These are phyloP conservation scores for Ophion slaviceki DNA, from an alignment of 2,888 invertebrate genomes.

Conservation along the genomic window DNA sequence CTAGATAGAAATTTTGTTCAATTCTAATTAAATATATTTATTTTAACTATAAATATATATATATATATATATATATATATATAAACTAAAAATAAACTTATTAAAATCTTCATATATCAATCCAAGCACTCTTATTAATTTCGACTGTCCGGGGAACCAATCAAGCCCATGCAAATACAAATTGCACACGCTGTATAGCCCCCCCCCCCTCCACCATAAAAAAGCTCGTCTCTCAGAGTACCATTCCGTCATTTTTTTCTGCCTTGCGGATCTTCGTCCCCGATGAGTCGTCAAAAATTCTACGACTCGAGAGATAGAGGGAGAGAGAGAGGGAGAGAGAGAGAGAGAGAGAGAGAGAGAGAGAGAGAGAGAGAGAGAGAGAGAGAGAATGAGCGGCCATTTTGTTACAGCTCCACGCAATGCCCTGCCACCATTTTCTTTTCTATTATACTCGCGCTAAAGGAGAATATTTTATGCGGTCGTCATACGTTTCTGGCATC, in stretches of 20 bases:
- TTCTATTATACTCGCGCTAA: not conserved
- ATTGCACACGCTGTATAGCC: no score
- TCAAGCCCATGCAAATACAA: no score
- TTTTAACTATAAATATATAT: no score
- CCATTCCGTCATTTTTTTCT: not conserved
- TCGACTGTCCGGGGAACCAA: no score
- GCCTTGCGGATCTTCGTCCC: not conserved
- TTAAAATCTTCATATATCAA: no score
- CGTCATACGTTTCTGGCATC: conserved; percentile 13
- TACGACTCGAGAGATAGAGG: not conserved
- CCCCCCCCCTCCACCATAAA: not conserved
- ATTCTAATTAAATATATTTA: no score
- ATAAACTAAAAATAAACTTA: no score
- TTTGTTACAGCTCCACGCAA: not conserved
- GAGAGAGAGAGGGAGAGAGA: not conserved
- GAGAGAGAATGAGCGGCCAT: not conserved
- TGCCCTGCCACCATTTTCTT: not conserved
- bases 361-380: not conserved
- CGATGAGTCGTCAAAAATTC: conserved; percentile 10
- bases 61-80: no score
- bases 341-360: not conserved
- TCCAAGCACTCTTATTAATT: no score
- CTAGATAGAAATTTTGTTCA: no score
- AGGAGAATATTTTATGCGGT: conserved; percentile 42
- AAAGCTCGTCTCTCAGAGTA: not conserved